Evolutionary conservation across 2,797 vertebrate genomes (phyloP), one percentile per base, ranked within the genome.

Genomic region (Urosaurus nigricauda): DNA sequence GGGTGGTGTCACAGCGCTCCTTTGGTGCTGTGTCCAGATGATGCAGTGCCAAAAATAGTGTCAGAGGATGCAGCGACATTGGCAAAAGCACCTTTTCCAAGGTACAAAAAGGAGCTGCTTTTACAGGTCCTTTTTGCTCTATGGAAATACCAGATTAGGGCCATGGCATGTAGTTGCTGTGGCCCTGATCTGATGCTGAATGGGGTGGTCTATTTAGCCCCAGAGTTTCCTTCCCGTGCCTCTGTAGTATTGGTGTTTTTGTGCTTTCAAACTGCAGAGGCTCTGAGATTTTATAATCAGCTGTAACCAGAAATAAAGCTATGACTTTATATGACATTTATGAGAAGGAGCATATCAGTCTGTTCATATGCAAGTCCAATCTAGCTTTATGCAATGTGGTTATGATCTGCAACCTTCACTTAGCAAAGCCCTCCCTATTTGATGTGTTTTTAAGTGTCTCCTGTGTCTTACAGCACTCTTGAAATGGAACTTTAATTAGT

Each of bases 401-500:
- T 70, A 70, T 70, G 43, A 70, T n/a, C 32, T 70, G 29, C 81
- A 47, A 21, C 29, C 40, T 83, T 83, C 40, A 32, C 29, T 70
- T 29, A 70, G 81, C 63, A 83, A 83, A 83, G 40, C 63, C 51
- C 40, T 83, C 8, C 29, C 16, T 6, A 24, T 83, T 70, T 83
- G 82, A 43, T n/a, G 29, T n/a, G 40, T 83, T 81, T 83, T 83
- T 47, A 83, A 70, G 40, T 70, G 29, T 11, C 5, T n/a, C 16
- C 79, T 80, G 53, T 17, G 37, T 60, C n/a, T 80, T n/a, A 35
- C 56, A 58, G n/a, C 53, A 37, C 11, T n/a, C 4, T 58, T 37
- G 79, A 80, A 60, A 60, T 60, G n/a, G 19, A 80, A 80, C 32
- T 19, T 83, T 51, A 83, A 70, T 70, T 68, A 83, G 29, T n/a